These are phyloP conservation scores for Kryptopterus vitreolus DNA, from an alignment of 2,797 vertebrate genomes.

Conservation along the genomic window DNA sequence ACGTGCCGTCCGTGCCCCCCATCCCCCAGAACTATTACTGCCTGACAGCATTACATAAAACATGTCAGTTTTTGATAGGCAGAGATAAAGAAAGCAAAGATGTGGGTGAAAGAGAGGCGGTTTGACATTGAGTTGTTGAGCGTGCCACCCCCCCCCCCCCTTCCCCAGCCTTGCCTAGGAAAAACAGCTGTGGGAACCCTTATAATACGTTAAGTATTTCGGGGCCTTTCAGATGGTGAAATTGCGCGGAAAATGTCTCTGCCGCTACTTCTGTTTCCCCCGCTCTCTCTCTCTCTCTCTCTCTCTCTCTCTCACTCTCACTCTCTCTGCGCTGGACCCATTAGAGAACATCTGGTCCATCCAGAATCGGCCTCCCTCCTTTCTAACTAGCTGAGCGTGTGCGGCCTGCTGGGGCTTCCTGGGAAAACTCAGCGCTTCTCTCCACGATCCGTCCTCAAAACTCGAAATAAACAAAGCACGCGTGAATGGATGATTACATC, in stretches of 20 bases:
- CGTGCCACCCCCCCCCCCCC: conserved; percentile 24
- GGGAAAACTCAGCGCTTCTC: conserved; percentile 32
- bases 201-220: conserved; percentile 60
- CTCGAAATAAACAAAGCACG: conserved; percentile 28
- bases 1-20: conserved; percentile 1
- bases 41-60: conserved; percentile 54
- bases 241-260: conserved; percentile 58
- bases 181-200: conserved; percentile 60
- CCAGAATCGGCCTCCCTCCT: conserved; percentile 46
- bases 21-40: conserved; percentile 39
- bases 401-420: conserved; percentile 36
- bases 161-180: conserved; percentile 37
- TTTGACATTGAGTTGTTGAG: conserved; percentile 45
- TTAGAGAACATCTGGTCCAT: conserved; percentile 57
- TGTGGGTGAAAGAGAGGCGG: conserved; percentile 47
- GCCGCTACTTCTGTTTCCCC: conserved; percentile 51
- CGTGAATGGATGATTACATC: conserved; percentile 40
- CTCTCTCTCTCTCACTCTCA: no score
- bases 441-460: conserved; percentile 27
- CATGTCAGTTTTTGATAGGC: conserved; percentile 41
- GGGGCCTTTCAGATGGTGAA: conserved; percentile 59
- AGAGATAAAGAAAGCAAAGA: conserved; percentile 39
- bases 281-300: no score
- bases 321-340: conserved; percentile 47
- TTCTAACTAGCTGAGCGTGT: conserved; percentile 39